Conservation (phyloP, 35 echinoderm and acorn worm genomes). For the Apostichopus californicus region DNA sequence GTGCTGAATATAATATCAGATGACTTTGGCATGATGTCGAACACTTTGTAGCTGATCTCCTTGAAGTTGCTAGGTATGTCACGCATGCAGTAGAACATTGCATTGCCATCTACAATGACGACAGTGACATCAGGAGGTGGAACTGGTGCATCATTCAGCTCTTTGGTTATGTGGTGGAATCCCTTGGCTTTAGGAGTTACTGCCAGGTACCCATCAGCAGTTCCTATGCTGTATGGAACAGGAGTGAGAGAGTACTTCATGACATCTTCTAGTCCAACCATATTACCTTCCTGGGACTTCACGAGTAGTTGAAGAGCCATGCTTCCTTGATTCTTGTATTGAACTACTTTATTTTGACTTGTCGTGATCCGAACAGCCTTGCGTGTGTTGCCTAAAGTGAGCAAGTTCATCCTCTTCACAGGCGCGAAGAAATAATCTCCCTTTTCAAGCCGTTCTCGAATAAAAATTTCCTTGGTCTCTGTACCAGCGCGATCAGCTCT, state of each 20-base stretch:
- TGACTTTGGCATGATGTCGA: constrained; percentile 29
- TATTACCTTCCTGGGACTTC: constrained; percentile 58
- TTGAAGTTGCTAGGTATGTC: constrained; percentile 35
- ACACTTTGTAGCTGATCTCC: constrained; percentile 29
- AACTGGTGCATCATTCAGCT: constrained; percentile 19
- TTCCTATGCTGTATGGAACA: constrained; percentile 76
- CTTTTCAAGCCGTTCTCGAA: constrained; percentile 50
- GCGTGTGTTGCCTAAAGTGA: constrained; percentile 40
- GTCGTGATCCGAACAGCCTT: constrained; percentile 67
- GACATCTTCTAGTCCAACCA: constrained; percentile 53
- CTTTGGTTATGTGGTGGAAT: constrained; percentile 61
- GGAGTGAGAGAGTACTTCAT: constrained; percentile 76
- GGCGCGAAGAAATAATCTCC: constrained; percentile 65
- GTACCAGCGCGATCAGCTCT: constrained; percentile 56
- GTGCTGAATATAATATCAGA: constrained; percentile 19
- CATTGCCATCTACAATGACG: constrained; percentile 44
- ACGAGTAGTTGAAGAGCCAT: constrained; percentile 67
- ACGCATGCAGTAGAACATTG: constrained; percentile 40
- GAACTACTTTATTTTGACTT: constrained; percentile 64
- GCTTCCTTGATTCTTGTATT: constrained; percentile 66
- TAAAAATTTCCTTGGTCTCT: constrained; percentile 62
- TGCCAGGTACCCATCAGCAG: constrained; percentile 65
- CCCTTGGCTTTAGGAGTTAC: constrained; percentile 69
- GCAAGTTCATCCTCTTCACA: constrained; percentile 68
- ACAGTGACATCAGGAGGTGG: constrained; percentile 11